Evolutionary conservation across 1,140 invertebrate genomes (phyloP).

Genomic region (Calycopis cecrops): DNA sequence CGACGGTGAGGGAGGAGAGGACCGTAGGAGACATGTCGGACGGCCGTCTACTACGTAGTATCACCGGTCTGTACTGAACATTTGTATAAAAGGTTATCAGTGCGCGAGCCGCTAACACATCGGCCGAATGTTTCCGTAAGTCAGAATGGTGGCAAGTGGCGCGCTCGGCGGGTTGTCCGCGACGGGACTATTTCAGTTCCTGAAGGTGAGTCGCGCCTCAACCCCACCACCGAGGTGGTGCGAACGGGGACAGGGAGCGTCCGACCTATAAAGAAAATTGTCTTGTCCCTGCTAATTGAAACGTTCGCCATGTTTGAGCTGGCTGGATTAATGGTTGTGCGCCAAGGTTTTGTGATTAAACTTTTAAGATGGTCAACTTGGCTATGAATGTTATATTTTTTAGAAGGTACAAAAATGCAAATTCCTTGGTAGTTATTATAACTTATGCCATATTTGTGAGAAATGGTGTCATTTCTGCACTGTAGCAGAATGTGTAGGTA

Average conservation of each 20-base stretch:
- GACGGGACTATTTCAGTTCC: constrained; percentile 44
- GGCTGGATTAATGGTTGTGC: constrained; percentile 4
- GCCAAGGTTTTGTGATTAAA: constrained; percentile 1
- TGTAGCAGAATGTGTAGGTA: too few relatives aligned
- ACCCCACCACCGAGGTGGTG: constrained; percentile 58
- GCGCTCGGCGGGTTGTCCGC: constrained; percentile 46
- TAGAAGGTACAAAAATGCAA: too few relatives aligned
- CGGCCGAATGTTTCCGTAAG: too few relatives aligned
- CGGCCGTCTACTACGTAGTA: too few relatives aligned
- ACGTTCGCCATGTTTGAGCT: constrained; percentile 51
- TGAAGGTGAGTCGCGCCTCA: constrained; percentile 35
- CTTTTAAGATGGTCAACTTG: too few relatives aligned
- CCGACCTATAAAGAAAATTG: constrained; percentile 66
- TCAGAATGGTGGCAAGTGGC: constrained; percentile 7
- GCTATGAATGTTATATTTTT: too few relatives aligned
- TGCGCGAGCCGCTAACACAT: too few relatives aligned
- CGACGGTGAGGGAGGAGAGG: background rate
- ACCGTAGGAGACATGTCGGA: constrained; percentile 1
- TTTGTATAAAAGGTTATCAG: too few relatives aligned
- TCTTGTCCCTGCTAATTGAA: constrained; percentile 60
- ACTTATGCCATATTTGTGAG: too few relatives aligned
- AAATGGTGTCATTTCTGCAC: too few relatives aligned
- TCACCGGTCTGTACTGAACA: too few relatives aligned
- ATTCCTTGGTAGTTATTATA: too few relatives aligned
- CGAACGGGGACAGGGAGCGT: constrained; percentile 65